Evolutionary conservation across 2,113 vertebrate genomes (phyloP), one percentile per base, ranked within the genome.

Genomic region (Phalacrocorax aristotelis): DNA sequence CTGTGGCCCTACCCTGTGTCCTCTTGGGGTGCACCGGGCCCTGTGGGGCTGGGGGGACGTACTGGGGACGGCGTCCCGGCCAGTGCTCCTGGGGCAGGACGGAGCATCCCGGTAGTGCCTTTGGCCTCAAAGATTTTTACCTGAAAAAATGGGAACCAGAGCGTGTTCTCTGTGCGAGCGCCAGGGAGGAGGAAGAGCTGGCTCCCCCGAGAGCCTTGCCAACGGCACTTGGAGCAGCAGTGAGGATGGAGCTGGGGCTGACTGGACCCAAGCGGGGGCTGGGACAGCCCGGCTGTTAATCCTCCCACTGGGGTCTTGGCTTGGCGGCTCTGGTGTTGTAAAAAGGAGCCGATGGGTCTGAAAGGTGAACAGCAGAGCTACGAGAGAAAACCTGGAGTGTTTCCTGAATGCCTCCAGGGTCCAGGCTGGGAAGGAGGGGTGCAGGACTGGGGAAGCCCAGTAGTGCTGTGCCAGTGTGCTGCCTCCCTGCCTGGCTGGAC

Each of bases 161-260:
- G 21, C 0, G 0, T 15, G 44, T 60, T 51, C 6, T n/a, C 20
- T 0, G 2, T 15, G 26, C 0, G 14, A 55, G 54, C 5, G 2
- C 36, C n/a, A 9, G 44, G 42, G 55, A 38, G 69, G 20, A 62
- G 6, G 60, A 21, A 34, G 60, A 29, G 7, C 7, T 38, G 52
- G 7, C 7, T 55, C 22, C 14, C 6, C 18, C 17, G 42, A 1
- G 48, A 60, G 25, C 44, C 25, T 42, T 9, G 36, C 29, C 34
- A 61, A 2, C 0, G 1, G 32, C 32, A 1, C 27, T 17, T 7
- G 66, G 44, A 32, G 25, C 74, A 17, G 42, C 30, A 15, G 25
- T 2, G 40, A 38, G 66, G 38, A 42, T 26, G 34, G 34, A 69
- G 44, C n/a, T 55, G 75, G 13, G 32, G 10, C 27, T 49, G 25